These are phyloP conservation scores for Astyanax mexicanus DNA, from an alignment of 2,797 vertebrate genomes.

Conservation along the genomic window DNA sequence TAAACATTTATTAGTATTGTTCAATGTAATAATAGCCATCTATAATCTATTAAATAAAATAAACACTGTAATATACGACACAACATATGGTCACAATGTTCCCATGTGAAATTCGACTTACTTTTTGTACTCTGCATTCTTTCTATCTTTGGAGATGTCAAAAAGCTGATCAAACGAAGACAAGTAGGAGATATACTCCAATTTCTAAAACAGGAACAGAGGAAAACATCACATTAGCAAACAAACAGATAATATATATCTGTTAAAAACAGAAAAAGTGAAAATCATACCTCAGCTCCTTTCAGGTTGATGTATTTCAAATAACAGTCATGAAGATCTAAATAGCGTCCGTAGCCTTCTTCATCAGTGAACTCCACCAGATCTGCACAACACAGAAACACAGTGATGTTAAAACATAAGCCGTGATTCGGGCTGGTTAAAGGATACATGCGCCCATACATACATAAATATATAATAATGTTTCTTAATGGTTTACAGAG, in stretches of 20 bases:
- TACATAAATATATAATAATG: too few relatives aligned
- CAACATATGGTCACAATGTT: too few relatives aligned
- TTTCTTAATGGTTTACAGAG: too few relatives aligned
- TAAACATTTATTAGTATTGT: too few relatives aligned
- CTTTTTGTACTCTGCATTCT: conserved; percentile 97
- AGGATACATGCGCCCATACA: too few relatives aligned
- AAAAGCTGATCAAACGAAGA: conserved; percentile 97
- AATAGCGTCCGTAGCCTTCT: conserved; percentile 95
- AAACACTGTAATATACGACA: too few relatives aligned
- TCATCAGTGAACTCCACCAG: conserved; percentile 97
- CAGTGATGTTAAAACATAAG: neutral
- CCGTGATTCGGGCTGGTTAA: neutral
- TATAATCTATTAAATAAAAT: too few relatives aligned
- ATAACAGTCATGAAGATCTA: conserved; percentile 97
- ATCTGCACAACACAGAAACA: conserved; percentile 78
- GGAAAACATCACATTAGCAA: neutral
- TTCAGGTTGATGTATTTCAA: conserved; percentile 98
- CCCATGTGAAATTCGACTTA: conserved; percentile 61
- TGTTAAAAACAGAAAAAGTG: neutral
- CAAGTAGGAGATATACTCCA: conserved; percentile 95
- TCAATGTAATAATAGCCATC: too few relatives aligned
- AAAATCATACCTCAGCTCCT: conserved; percentile 85
- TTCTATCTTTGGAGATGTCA: conserved; percentile 95
- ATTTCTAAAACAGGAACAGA: conserved; percentile 77
- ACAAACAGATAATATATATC: neutral